Evolutionary conservation across 1,140 invertebrate species (phyloP).

Genomic region (Heliconius eleuchia): DNA sequence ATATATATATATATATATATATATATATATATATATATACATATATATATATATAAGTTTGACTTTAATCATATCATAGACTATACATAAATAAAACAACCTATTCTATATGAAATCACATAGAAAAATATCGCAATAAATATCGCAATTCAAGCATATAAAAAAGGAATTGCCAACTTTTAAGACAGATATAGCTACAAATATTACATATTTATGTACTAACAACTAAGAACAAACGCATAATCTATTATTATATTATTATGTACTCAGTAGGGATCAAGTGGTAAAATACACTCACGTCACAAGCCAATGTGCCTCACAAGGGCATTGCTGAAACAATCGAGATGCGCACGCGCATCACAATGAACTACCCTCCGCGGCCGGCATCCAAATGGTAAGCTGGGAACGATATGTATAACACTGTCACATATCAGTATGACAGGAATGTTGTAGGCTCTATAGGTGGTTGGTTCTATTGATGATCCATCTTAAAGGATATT

Average conservation of each 20-base stretch:
- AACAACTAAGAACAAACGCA: not conserved
- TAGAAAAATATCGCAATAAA: no score
- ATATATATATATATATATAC: no score
- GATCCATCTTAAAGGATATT: not conserved
- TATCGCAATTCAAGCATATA: not conserved
- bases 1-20: no score
- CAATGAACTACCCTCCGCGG: constrained; percentile 39
- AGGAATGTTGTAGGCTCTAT: not conserved
- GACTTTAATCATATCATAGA: no score
- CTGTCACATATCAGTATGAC: constrained; percentile 29
- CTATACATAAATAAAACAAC: no score
- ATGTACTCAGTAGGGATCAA: constrained; percentile 5
- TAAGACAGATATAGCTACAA: not conserved
- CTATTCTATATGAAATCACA: no score
- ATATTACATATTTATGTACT: not conserved
- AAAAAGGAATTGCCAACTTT: not conserved
- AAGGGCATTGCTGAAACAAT: constrained; percentile 35
- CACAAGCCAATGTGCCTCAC: constrained; percentile 24
- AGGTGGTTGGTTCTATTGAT: not conserved
- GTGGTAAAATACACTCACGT: constrained; percentile 26
- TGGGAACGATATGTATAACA: constrained; percentile 41
- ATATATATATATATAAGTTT: no score
- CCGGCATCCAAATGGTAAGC: constrained; percentile 45
- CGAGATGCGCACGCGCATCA: constrained; percentile 22
- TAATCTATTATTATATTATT: not conserved